Base-by-base conservation (phyloP, 2,888 invertebrate species). In the Vesta saturnalis region DNA sequence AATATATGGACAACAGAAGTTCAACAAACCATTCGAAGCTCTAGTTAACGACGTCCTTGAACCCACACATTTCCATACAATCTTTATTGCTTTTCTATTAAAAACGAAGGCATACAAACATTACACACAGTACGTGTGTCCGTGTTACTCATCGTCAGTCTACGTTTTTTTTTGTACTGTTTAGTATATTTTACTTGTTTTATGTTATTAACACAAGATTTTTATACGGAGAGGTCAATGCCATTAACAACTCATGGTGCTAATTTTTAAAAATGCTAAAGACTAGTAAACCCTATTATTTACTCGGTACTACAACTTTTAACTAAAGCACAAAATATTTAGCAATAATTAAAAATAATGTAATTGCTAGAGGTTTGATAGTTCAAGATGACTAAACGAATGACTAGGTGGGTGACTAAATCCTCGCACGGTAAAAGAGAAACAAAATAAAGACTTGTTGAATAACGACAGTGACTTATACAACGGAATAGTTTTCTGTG, bases 31-130 rank as follows among this genome's bases (percentile, higher is more conserved):
- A 74, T 70, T 60, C 47, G 52, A 52, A 72, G 71, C 69, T 74
- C 73, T 71, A 76, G 72, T 73, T 76, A 72, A 67, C 68, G 59
- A 21, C 66, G 74, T 73, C 75, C 75, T 76, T 76, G 73, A 72
- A 70, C 74, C 73, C 67, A 70, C 69, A 52, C 23, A 67, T 47
- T 3, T 60, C 19, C 47, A 14, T 30, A 15, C 64, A 3, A 10
- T 54, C 39, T 22, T 23, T 21, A 35, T 65, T 55, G 43, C 14
- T 1, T 39, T 8, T n/a, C 12, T 39, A 8, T 39, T 22, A 46
- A 49, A 15, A 52, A 35, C 15, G 15, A 21, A 52, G 52, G 3
- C 19, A 16, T 15, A 10, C 16, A 49, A 49, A 5, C 14, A 18
- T 49, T 18, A 52, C 10, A 15, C 22, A 56, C 30, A 8, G 21